Evolutionary conservation across 1,140 invertebrate species (phyloP), one percentile per base, ranked within the genome.

Genomic region (Drosophila parvula): DNA sequence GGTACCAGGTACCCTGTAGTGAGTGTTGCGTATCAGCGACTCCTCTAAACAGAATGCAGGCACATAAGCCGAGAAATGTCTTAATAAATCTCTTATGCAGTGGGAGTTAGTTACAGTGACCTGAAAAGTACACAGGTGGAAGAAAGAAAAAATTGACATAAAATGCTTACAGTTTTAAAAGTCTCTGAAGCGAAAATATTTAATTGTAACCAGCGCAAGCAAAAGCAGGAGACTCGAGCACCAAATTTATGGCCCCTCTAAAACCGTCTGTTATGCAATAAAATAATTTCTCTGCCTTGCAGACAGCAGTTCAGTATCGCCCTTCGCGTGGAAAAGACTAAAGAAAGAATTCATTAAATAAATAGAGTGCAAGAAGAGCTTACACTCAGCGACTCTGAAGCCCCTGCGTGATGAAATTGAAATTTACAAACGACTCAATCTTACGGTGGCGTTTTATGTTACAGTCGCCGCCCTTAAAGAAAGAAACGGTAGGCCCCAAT

Each of bases 261-360:
- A 81, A 89, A 74, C 80, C 78, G 80, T 81, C 69, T 74, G 80
- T 89, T 89, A 83, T 89, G 69, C 80, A 84, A 88, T 88, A 83
- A 89, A 88, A 89, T 88, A 84, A 75, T 89, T 89, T 84, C 73
- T 79, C 36, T 69, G 18, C 11, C 43, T 22, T 12, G 4, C 36
- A 38, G 28, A 18, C 18, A 50, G 4, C 22, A 50, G 11, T 22
- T n/a, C 28, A 11, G 34, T 32, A 43, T 43, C 36, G 27, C 55
- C 34, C 36, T 57, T 57, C 22, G 11, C 47, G 32, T 58, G n/a
- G 36, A 32, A 81, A 45, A 79, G 48, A 22, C 16, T 43, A 45
- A 45, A 79, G 71, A 83, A 56, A 74, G 73, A 88, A 88, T 82
- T 79, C 68, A 79, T 82, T 77, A 79, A 77, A 58, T 67, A 53